phyloP scores from a whole-genome alignment of 2,888 invertebrate genomes.

The Hyposoter didymator region DNA sequence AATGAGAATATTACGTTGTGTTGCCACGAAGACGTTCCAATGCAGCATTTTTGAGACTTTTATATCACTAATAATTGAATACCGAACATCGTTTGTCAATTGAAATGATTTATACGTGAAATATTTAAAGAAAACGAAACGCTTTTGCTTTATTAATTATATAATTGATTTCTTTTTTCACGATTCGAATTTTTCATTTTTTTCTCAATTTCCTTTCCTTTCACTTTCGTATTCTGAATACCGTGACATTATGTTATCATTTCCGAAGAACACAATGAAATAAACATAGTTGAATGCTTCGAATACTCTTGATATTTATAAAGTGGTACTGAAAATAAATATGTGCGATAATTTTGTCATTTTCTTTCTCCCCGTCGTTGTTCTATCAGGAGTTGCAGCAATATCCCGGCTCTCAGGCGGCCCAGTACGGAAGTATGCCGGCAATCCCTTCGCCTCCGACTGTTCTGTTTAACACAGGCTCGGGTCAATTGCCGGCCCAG shows the following conservation, averaged over 20 bases:
- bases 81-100: not conserved
- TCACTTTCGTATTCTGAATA: not conserved
- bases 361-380: conserved; percentile 61
- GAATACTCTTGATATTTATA: not conserved
- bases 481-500: conserved; percentile 88
- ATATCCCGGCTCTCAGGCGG: conserved; percentile 83
- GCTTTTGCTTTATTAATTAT: not conserved
- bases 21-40: not conserved
- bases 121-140: not conserved
- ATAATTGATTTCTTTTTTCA: not conserved
- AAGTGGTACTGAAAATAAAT: conserved; percentile 1
- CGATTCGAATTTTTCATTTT: not conserved
- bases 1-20: not conserved
- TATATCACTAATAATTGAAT: not conserved
- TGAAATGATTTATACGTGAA: not conserved
- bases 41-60: not conserved
- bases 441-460: conserved; percentile 95
- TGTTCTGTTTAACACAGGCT: conserved; percentile 91
- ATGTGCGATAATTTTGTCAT: conserved; percentile 57
- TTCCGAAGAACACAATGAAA: not conserved
- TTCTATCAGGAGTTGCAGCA: conserved; percentile 81
- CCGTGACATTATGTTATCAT: not conserved
- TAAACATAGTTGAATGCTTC: not conserved
- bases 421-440: conserved; percentile 91
- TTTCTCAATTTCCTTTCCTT: not conserved